Conservation (phyloP, 2,888 invertebrate genomes). For the Pediacus dermestoides region DNA sequence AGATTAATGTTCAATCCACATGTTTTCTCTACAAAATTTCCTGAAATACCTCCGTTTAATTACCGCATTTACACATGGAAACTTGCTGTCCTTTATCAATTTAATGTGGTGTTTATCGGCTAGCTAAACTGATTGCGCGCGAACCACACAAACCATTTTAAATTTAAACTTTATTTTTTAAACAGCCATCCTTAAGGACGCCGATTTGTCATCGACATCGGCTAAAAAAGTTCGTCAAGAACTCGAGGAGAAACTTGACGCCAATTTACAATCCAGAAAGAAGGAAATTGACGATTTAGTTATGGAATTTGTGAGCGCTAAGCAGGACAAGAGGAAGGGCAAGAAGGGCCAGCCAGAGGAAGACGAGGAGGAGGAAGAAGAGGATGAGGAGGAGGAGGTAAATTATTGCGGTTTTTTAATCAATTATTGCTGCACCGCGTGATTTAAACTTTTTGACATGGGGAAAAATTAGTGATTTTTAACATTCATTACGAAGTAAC, state of each 20-base stretch:
- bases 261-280: conserved; percentile 73
- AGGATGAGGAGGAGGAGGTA: conserved; percentile 49
- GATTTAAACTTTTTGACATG: too few species aligned
- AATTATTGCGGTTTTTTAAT: conserved; percentile 5
- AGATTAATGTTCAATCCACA: too few species aligned
- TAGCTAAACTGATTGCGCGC: conserved; percentile 1
- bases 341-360: conserved; percentile 51
- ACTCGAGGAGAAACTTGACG: conserved; percentile 75
- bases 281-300: conserved; percentile 85
- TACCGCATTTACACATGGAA: too few species aligned
- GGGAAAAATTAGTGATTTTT: too few species aligned
- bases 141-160: conserved; percentile 2
- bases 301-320: conserved; percentile 66
- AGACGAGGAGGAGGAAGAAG: conserved; percentile 53
- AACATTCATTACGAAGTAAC: too few species aligned
- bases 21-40: too few species aligned
- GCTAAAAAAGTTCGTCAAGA: conserved; percentile 86
- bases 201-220: conserved; percentile 78
- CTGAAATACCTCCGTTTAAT: too few species aligned
- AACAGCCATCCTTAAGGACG: conserved; percentile 80
- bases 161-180: conserved; percentile 20
- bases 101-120: background rate
- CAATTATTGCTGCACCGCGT: too few species aligned
- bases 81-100: background rate
- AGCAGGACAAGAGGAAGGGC: conserved; percentile 49